Evolutionary conservation across 2,888 invertebrate genomes (phyloP).

Genomic region (Acronicta psi): DNA sequence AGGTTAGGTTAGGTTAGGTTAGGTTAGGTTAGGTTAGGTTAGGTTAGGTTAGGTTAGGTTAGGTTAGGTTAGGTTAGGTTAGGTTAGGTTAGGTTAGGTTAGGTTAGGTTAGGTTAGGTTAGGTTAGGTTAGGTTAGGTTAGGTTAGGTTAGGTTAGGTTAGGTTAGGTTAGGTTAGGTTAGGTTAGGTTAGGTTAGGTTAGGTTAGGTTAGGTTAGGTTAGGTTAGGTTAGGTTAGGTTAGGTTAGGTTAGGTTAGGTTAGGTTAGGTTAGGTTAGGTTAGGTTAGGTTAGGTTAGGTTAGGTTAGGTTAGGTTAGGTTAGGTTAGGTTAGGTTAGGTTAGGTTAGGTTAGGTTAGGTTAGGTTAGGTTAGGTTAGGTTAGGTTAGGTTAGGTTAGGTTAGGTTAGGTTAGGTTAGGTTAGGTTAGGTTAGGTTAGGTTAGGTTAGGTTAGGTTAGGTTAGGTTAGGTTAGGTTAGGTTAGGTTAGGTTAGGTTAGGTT

Average conservation of each 20-base stretch:
- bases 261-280: too few relatives aligned
- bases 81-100: conserved; percentile 48
- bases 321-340: not conserved
- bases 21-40: conserved; percentile 51
- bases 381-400: conserved; percentile 16
- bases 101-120: conserved; percentile 44
- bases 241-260: too few relatives aligned
- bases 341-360: conserved; percentile 40
- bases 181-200: too few relatives aligned
- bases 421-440: conserved; percentile 30
- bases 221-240: too few relatives aligned
- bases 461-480: conserved; percentile 26
- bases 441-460: conserved; percentile 30
- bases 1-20: too few relatives aligned
- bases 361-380: conserved; percentile 26
- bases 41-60: conserved; percentile 53
- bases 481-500: conserved; percentile 26
- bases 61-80: conserved; percentile 49
- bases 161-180: too few relatives aligned
- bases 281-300: too few relatives aligned
- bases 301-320: too few relatives aligned
- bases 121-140: not conserved
- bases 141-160: too few relatives aligned
- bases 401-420: conserved; percentile 27
- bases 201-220: too few relatives aligned